Percentiles rank a stretch among this genome's conserved stretches.
phyloP scores from a whole-genome alignment of 2,113 vertebrate genomes.

The Saguinus imperator region DNA sequence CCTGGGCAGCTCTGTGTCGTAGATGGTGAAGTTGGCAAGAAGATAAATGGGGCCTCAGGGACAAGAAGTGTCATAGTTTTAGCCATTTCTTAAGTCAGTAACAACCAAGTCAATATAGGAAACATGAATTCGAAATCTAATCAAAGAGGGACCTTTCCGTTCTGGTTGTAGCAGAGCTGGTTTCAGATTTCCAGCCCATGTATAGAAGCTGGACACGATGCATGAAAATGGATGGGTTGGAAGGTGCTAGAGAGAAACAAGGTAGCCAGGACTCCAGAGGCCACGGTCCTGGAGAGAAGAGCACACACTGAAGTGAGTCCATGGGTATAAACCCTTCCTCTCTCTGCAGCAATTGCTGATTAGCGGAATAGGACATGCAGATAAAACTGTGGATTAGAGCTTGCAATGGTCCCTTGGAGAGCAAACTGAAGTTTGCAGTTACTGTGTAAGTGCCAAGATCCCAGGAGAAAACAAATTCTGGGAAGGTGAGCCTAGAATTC shows the following conservation, averaged over 20 bases:
- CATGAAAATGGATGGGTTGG: neutral
- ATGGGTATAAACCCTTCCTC: neutral
- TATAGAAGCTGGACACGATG: neutral
- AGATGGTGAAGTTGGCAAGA: neutral
- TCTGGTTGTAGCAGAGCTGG: neutral
- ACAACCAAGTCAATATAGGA: neutral
- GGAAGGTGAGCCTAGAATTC: neutral
- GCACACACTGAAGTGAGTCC: neutral
- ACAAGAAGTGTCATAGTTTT: neutral
- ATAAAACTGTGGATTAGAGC: neutral
- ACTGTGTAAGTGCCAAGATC: neutral
- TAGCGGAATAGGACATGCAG: neutral
- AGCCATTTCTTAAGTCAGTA: neutral
- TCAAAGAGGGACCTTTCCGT: neutral
- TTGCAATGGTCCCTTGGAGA: neutral
- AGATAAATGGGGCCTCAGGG: neutral
- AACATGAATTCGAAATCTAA: neutral
- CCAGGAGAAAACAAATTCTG: neutral
- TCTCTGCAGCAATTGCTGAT: neutral
- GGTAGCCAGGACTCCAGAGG: neutral
- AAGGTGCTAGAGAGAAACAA: neutral
- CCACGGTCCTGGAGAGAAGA: neutral
- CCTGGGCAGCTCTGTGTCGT: neutral
- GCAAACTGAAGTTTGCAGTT: too few relatives aligned
- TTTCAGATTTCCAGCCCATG: neutral